A percentile compares a stretch with the other conserved stretches of the same genome.
These are phyloP conservation scores for Macrosoma leucophasiata DNA, from an alignment of 2,888 invertebrate species.

Conservation along the genomic window DNA sequence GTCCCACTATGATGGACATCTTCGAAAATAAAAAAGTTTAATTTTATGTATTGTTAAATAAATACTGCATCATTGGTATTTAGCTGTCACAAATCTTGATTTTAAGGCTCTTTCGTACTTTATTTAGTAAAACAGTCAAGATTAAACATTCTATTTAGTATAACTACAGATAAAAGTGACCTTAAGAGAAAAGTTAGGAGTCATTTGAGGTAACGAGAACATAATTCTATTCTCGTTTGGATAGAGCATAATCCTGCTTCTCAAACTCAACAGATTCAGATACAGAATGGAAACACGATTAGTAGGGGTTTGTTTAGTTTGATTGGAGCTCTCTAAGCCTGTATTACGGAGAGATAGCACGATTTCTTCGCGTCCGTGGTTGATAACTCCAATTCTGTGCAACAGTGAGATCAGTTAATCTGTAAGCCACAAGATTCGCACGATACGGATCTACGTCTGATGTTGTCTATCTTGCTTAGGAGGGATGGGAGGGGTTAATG, in stretches of 20 bases:
- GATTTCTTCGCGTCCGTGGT: constrained; percentile 68
- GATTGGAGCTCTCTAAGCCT: constrained; percentile 67
- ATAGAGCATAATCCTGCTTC: constrained; percentile 55
- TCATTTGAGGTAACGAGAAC: constrained; percentile 65
- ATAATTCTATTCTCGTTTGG: constrained; percentile 62
- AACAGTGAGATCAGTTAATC: constrained; percentile 63
- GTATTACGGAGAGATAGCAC: constrained; percentile 68
- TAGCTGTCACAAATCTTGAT: too few species aligned
- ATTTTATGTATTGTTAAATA: too few species aligned
- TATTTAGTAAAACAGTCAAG: too few species aligned
- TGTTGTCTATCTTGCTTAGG: constrained; percentile 74
- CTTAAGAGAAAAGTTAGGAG: too few species aligned
- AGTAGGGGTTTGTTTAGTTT: constrained; percentile 71
- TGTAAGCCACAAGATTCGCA: constrained; percentile 60
- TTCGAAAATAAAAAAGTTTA: too few species aligned
- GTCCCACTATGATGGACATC: too few species aligned
- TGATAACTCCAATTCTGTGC: constrained; percentile 68
- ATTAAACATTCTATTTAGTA: too few species aligned
- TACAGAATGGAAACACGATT: constrained; percentile 69
- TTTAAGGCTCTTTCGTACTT: too few species aligned
- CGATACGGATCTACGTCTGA: constrained; percentile 71
- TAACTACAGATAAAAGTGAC: too few species aligned
- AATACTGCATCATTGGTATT: too few species aligned
- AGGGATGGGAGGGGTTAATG: constrained; percentile 67
- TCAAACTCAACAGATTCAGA: constrained; percentile 58